Percentiles rank a stretch among this genome's conserved stretches.
phyloP scores from a whole-genome alignment of 1,140 invertebrate species.

The Phymastichus coffea region DNA sequence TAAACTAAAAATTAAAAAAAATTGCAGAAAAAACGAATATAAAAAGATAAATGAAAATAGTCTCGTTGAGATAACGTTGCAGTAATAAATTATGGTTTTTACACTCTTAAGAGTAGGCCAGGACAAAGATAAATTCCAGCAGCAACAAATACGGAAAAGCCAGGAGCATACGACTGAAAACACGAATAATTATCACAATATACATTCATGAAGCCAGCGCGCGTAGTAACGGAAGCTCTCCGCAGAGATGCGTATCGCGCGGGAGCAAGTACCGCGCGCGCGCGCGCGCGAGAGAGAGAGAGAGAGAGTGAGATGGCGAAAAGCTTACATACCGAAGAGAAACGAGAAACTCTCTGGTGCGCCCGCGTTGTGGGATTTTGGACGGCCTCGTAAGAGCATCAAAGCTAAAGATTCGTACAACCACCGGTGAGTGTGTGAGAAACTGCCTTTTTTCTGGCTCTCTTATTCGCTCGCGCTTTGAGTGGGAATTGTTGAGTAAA shows the following conservation, averaged over 20 bases:
- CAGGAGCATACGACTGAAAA: neutral
- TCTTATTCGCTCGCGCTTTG: no score
- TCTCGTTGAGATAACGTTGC: no score
- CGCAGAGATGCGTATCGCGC: neutral
- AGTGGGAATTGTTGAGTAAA: no score
- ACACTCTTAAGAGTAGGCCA: no score
- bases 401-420: slow-evolving; percentile 4
- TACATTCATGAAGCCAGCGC: slow-evolving; percentile 3
- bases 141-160: neutral
- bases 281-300: no score
- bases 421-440: neutral
- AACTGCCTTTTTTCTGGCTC: no score
- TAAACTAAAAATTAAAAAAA: no score
- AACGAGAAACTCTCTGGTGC: no score
- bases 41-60: no score
- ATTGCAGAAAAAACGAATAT: no score
- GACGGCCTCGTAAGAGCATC: neutral
- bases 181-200: slow-evolving; percentile 8
- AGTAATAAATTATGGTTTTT: no score
- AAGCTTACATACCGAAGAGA: neutral
- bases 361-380: neutral
- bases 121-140: slow-evolving; percentile 4
- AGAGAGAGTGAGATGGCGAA: neutral
- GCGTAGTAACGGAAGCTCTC: no score
- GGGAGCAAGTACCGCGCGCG: neutral